These are phyloP conservation scores for Octomys mimax DNA, from an alignment of 2,797 vertebrate species.

Conservation along the genomic window DNA sequence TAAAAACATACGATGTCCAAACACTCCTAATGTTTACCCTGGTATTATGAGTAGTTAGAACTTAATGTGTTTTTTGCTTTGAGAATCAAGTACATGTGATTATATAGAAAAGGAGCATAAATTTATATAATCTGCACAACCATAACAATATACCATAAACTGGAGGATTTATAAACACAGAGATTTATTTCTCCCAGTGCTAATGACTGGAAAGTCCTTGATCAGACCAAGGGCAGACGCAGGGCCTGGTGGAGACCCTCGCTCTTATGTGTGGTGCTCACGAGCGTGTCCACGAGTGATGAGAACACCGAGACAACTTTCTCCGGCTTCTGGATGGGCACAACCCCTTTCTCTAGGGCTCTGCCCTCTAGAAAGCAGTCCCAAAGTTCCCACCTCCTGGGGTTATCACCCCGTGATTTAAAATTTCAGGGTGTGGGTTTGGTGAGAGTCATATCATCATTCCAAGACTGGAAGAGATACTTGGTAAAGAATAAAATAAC, in stretches of 20 bases:
- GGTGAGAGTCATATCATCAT: not conserved
- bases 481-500: not conserved
- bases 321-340: accelerated
- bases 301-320: not conserved
- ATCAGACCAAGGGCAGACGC: not conserved
- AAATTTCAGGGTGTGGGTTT: not conserved
- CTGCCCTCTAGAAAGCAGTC: not conserved
- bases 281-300: not conserved
- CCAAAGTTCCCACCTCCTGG: accelerated
- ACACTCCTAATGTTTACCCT: not conserved
- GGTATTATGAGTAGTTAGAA: not conserved
- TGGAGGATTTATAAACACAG: not conserved
- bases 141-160: not conserved
- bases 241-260: too few species aligned
- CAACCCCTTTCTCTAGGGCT: not conserved
- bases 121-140: not conserved
- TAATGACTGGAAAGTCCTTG: not conserved
- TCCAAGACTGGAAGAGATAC: not conserved
- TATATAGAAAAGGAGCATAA: not conserved
- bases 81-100: not conserved
- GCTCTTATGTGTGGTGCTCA: not conserved
- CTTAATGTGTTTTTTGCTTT: not conserved
- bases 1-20: not conserved
- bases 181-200: not conserved
- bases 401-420: not conserved